phyloP scores from a whole-genome alignment of 1,140 invertebrate species.

The Ostrea denselamellosa region DNA sequence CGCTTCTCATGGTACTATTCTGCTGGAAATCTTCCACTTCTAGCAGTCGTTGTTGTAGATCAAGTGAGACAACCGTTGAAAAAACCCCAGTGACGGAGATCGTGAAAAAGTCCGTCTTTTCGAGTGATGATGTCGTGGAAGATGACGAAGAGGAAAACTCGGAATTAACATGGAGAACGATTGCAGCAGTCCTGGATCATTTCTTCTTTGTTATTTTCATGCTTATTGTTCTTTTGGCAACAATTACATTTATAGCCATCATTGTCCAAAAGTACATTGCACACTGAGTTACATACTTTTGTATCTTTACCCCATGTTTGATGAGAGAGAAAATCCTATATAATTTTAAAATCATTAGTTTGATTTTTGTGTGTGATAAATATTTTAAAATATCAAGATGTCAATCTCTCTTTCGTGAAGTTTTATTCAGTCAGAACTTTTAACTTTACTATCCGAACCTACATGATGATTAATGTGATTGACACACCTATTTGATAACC shows the following conservation, averaged over 20 bases:
- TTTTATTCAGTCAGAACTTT: too few relatives aligned
- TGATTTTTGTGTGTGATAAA: too few relatives aligned
- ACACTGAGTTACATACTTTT: not conserved
- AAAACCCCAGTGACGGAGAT: not conserved
- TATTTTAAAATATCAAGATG: too few relatives aligned
- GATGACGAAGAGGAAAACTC: not conserved
- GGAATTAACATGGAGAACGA: slow-evolving; percentile 29
- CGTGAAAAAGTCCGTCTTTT: not conserved
- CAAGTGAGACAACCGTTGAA: slow-evolving; percentile 3
- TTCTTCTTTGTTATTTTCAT: slow-evolving; percentile 47
- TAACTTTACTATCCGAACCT: too few relatives aligned
- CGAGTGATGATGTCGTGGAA: not conserved
- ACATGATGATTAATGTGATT: too few relatives aligned
- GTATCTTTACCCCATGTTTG: too few relatives aligned
- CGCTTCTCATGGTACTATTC: slow-evolving; percentile 6
- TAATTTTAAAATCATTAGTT: too few relatives aligned
- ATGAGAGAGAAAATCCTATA: too few relatives aligned
- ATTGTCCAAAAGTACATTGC: not conserved
- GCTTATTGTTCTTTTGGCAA: slow-evolving; percentile 33
- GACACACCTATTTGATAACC: too few relatives aligned
- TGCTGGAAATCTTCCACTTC: slow-evolving; percentile 13
- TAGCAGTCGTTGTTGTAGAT: slow-evolving; percentile 2
- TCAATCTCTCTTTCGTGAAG: too few relatives aligned
- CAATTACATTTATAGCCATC: slow-evolving; percentile 18
- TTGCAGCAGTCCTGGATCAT: slow-evolving; percentile 45